phyloP scores from a whole-genome alignment of 2,113 vertebrate genomes.

The Labeo rohita region DNA sequence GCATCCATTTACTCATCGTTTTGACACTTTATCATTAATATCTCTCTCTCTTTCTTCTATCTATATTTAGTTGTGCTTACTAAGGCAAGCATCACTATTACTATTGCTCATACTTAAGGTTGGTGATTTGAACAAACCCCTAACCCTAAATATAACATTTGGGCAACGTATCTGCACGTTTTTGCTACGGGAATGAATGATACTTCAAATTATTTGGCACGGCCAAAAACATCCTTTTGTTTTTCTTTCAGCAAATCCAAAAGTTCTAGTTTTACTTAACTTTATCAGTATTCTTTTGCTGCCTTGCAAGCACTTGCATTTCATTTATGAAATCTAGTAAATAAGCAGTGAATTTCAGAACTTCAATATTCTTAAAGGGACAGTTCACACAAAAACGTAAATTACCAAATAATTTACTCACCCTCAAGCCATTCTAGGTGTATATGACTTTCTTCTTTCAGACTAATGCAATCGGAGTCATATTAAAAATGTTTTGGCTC shows the following conservation, averaged over 20 bases:
- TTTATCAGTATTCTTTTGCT: neutral
- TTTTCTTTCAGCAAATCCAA: neutral
- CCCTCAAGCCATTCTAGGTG: too few relatives aligned
- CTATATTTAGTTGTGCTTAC: slow-evolving; percentile 35
- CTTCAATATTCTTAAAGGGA: neutral
- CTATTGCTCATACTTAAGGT: slow-evolving; percentile 35
- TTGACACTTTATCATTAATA: neutral
- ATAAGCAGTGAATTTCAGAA: neutral
- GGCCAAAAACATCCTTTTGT: neutral
- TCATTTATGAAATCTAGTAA: neutral
- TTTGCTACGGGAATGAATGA: neutral
- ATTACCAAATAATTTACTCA: too few relatives aligned
- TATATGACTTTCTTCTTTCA: too few relatives aligned
- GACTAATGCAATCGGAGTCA: too few relatives aligned
- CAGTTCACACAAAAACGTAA: too few relatives aligned
- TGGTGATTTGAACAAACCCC: slow-evolving; percentile 4
- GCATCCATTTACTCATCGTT: neutral
- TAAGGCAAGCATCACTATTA: slow-evolving; percentile 26
- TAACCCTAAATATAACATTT: neutral
- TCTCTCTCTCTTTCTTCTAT: slow-evolving; percentile 14
- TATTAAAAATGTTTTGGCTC: too few relatives aligned
- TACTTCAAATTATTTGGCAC: neutral
- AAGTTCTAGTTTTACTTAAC: neutral
- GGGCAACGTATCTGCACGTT: neutral
- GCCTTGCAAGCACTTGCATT: slow-evolving; percentile 5